Evolutionary conservation across 2,888 invertebrate species (phyloP), one percentile per base, ranked within the genome.

Genomic region (Argynnis bischoffii): DNA sequence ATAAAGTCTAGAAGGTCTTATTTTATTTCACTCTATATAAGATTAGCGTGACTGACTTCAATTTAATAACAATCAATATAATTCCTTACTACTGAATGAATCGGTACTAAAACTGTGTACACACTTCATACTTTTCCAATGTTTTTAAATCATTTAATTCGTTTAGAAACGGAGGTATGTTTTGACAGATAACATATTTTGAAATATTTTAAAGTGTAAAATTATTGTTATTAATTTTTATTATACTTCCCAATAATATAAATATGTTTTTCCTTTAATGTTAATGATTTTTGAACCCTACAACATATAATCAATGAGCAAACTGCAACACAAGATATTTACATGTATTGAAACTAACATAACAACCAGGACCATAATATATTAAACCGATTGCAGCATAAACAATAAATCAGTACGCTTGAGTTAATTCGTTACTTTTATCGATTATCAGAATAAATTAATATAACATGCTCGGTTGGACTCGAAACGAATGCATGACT

Each of bases 401-500:
- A 31, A 59, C 48, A 48, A 61, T 61, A 61, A 56, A 67, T 64
- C 53, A 59, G 18, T 46, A 47, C 64, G 54, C 26, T 35, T 55
- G 35, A 68, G 64, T 53, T 50, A 64, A 68, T 68, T 68, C 57
- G 64, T 64, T 57, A 59, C 48, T 67, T 68, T 54, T 53, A 65
- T 60, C 60, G 68, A 69, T 69, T 60, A 61, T 54, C 59, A 26
- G 55, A 65, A 64, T 64, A 69, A 65, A 69, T 65, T 64, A 65
- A 69, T 69, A 61, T 61, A 61, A 61, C 61, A 51, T 51, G 61
- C 51, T 61, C 51, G 61, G 61, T 61, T 61, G 61, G 21, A 51
- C 41, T 61, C 61, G 51, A 61, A 61, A 61, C 61, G 51, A 61
- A 61, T 61, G 50, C 61, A 53, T 51, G 26, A 18, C 35, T 41